phyloP scores from a whole-genome alignment of 2,888 invertebrate species.

The Gymnocheta viridis region DNA sequence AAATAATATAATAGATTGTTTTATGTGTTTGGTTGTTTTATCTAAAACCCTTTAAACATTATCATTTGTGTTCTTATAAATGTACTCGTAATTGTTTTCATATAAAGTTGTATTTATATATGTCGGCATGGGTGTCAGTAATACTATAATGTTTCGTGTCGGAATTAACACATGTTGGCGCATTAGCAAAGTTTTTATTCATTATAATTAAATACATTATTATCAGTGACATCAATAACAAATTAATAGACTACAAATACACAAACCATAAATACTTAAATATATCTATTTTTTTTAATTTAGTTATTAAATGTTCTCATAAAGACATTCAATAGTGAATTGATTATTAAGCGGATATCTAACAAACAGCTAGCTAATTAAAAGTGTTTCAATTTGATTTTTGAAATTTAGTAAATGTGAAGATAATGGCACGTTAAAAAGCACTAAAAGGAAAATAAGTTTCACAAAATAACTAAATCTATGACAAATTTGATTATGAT shows the following conservation, averaged over 20 bases:
- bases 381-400: neutral
- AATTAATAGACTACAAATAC: conserved; percentile 64
- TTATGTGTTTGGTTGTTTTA: conserved; percentile 17
- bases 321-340: neutral
- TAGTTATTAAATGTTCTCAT: conserved; percentile 7
- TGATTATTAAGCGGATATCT: neutral
- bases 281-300: conserved; percentile 5
- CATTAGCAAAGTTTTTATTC: conserved; percentile 66
- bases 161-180: conserved; percentile 67
- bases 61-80: conserved; percentile 13
- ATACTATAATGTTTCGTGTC: conserved; percentile 56
- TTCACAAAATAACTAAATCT: too few species aligned
- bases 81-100: conserved; percentile 26
- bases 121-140: conserved; percentile 37
- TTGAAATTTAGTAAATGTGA: too few species aligned
- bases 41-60: conserved; percentile 53
- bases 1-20: neutral
- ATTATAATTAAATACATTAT: conserved; percentile 65
- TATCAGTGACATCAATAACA: conserved; percentile 64
- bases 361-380: neutral
- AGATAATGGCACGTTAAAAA: too few species aligned
- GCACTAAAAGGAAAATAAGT: too few species aligned
- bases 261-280: conserved; percentile 5
- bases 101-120: neutral
- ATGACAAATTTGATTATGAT: too few species aligned